A percentile compares a stretch with the other conserved stretches of the same genome.
These are phyloP conservation scores for Galeruca laticollis DNA, from an alignment of 2,888 invertebrate species.

Conservation along the genomic window DNA sequence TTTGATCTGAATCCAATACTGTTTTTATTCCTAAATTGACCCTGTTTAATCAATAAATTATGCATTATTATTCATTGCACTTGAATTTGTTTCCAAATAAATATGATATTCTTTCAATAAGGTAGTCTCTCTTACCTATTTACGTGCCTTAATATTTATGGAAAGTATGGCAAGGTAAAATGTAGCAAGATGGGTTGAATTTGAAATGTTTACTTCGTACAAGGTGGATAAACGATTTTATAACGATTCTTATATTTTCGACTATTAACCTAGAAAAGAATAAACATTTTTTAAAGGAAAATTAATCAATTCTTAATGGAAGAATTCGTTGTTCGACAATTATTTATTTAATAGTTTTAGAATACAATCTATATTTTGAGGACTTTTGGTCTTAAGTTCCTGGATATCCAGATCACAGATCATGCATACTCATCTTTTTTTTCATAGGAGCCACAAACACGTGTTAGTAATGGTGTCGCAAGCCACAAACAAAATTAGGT, in stretches of 20 bases:
- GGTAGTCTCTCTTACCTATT: conserved; percentile 11
- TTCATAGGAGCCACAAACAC: no score
- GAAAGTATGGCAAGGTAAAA: conserved; percentile 25
- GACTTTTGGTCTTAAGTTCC: no score
- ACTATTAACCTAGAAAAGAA: background rate
- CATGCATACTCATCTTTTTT: no score
- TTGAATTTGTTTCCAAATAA: conserved; percentile 16
- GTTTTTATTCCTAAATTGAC: background rate
- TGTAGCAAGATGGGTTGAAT: background rate
- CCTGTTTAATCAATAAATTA: background rate
- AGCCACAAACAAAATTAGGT: no score
- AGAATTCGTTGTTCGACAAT: no score
- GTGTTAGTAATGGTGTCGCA: no score
- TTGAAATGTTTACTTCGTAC: background rate
- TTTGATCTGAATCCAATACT: background rate
- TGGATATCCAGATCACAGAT: no score
- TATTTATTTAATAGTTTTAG: no score
- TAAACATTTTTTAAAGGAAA: background rate
- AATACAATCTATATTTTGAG: no score
- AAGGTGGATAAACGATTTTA: background rate
- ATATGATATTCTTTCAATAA: conserved; percentile 13
- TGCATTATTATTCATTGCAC: conserved; percentile 13
- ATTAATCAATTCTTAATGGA: no score
- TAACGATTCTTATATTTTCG: background rate
- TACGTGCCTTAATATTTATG: conserved; percentile 16